A percentile compares a stretch with the other conserved stretches of the same genome.
Evolutionary conservation across 2,888 invertebrate species (phyloP).

Genomic region (Rhagonycha fulva): DNA sequence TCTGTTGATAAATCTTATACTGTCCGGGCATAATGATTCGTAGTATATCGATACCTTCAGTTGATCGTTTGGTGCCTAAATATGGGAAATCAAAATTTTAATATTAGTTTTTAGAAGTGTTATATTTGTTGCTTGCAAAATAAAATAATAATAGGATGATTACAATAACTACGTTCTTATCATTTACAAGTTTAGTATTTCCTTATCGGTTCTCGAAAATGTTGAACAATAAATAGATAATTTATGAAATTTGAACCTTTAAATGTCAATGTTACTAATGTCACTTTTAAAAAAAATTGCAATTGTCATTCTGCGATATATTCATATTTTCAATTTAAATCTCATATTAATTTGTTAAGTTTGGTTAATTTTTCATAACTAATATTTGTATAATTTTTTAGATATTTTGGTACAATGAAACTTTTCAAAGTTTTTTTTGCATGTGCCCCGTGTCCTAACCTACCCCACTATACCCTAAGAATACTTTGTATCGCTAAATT

Average conservation of each 20-base stretch:
- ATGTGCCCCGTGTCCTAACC: no score
- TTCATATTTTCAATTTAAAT: no score
- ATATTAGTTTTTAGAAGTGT: background rate
- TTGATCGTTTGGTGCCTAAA: background rate
- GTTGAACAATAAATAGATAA: background rate
- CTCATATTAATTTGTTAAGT: no score
- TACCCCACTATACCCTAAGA: no score
- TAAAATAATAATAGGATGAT: background rate
- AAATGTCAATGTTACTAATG: background rate
- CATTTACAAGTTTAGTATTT: background rate
- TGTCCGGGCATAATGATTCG: conserved; percentile 60
- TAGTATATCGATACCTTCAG: conserved; percentile 56
- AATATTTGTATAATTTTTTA: no score
- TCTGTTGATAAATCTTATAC: conserved; percentile 53
- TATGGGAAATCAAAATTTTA: background rate
- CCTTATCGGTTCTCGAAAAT: background rate
- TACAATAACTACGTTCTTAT: background rate
- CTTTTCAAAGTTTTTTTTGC: no score
- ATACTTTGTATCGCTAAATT: no score
- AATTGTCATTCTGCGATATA: no score
- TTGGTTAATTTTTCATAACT: no score
- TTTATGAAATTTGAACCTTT: background rate
- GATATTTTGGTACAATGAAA: no score
- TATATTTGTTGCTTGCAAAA: background rate
- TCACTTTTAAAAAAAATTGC: background rate